phyloP scores from a whole-genome alignment of 2,797 vertebrate species.

The Enteromius paludinosus region DNA sequence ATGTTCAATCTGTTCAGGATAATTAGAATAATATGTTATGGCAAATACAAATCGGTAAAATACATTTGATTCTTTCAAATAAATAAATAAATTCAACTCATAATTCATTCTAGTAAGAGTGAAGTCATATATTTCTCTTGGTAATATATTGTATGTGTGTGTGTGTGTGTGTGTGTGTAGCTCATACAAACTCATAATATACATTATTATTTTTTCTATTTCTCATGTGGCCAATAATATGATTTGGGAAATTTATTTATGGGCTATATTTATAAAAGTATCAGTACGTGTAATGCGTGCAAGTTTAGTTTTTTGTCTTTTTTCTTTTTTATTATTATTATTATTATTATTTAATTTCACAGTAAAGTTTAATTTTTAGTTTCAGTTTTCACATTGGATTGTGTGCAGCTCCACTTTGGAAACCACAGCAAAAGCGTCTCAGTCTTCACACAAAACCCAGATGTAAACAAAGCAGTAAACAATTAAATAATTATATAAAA shows the following conservation, averaged over 20 bases:
- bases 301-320: background rate
- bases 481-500: constrained; percentile 61
- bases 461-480: constrained; percentile 55
- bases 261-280: constrained; percentile 32
- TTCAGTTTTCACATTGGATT: constrained; percentile 43
- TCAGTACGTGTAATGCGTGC: constrained; percentile 46
- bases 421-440: constrained; percentile 55
- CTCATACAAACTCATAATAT: constrained; percentile 25
- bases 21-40: constrained; percentile 81
- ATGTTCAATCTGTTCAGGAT: constrained; percentile 78
- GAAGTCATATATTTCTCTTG: constrained; percentile 66
- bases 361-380: constrained; percentile 31
- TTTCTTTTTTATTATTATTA: background rate
- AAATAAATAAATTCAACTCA: constrained; percentile 62
- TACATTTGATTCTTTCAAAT: constrained; percentile 78
- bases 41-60: constrained; percentile 82
- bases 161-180: constrained; percentile 33
- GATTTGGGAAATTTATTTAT: constrained; percentile 36
- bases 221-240: constrained; percentile 34
- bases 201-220: constrained; percentile 30
- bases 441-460: constrained; percentile 42
- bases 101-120: constrained; percentile 75
- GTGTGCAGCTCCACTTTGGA: constrained; percentile 51
- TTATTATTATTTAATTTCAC: constrained; percentile 17
- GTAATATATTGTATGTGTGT: constrained; percentile 51